phyloP scores from a whole-genome alignment of 1,140 invertebrate species.

The Trissolcus basalis region DNA sequence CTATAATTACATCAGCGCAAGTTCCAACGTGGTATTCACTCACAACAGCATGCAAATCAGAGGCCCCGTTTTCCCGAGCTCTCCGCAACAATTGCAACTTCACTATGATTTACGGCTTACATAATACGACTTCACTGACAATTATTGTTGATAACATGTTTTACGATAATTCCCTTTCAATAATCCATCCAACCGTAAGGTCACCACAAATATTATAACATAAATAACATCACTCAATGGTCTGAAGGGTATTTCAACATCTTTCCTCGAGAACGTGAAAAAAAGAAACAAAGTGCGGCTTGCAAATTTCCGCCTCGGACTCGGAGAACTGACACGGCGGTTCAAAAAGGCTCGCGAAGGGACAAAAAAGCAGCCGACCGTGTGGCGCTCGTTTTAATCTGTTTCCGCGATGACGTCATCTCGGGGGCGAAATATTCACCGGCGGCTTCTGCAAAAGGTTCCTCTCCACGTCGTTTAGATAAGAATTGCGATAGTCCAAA shows the following conservation, averaged over 20 bases:
- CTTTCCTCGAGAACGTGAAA: too few species aligned
- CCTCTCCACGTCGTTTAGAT: slow-evolving; percentile 69
- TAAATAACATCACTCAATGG: too few species aligned
- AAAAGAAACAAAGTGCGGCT: too few species aligned
- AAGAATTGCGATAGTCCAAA: slow-evolving; percentile 65
- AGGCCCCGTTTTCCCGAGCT: slow-evolving; percentile 15
- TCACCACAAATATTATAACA: too few species aligned
- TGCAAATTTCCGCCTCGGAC: slow-evolving; percentile 14
- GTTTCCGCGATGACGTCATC: slow-evolving; percentile 40
- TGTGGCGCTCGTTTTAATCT: slow-evolving; percentile 21
- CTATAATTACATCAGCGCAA: slow-evolving; percentile 72
- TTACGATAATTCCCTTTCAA: slow-evolving; percentile 33
- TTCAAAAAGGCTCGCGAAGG: slow-evolving; percentile 15
- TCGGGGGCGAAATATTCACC: slow-evolving; percentile 61
- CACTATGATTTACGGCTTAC: slow-evolving; percentile 45
- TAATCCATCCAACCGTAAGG: slow-evolving; percentile 2
- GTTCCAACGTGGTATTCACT: slow-evolving; percentile 7
- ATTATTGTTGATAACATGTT: slow-evolving; percentile 35
- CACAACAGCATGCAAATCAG: slow-evolving; percentile 35
- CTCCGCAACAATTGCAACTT: slow-evolving; percentile 29
- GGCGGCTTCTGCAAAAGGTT: slow-evolving; percentile 68
- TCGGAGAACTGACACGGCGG: slow-evolving; percentile 34
- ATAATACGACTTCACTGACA: slow-evolving; percentile 43
- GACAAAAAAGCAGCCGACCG: not conserved
- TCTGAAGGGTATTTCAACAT: too few species aligned